A percentile compares a stretch with the other conserved stretches of the same genome.
These are phyloP conservation scores for Ridgeia piscesae DNA, from an alignment of 1,140 invertebrate genomes.

Conservation along the genomic window DNA sequence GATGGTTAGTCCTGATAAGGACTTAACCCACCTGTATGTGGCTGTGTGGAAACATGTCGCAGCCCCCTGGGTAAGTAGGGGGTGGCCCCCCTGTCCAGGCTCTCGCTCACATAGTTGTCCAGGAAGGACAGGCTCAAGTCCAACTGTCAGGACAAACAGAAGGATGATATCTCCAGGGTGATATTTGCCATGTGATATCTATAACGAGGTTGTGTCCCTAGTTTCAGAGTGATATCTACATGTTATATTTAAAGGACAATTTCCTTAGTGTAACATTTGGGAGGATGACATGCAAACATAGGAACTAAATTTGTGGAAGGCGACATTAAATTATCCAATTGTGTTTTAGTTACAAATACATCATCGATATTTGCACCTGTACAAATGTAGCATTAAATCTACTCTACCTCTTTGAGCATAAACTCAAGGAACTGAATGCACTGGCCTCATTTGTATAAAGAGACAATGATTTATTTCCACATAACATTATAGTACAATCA, in stretches of 20 bases:
- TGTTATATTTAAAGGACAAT: too few species aligned
- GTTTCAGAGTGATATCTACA: too few species aligned
- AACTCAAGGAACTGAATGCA: too few species aligned
- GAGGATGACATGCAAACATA: not conserved
- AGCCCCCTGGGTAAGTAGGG: conserved; percentile 21
- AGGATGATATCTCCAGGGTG: not conserved
- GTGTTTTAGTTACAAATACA: not conserved
- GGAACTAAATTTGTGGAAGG: not conserved
- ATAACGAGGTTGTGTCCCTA: too few species aligned
- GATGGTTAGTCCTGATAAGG: not conserved
- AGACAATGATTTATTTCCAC: too few species aligned
- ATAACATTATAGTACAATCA: too few species aligned
- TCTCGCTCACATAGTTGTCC: conserved; percentile 30
- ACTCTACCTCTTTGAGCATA: too few species aligned
- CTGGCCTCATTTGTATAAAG: too few species aligned
- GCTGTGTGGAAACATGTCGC: not conserved
- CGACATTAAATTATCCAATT: not conserved
- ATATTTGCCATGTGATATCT: not conserved
- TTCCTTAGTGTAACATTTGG: not conserved
- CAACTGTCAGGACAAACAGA: conserved; percentile 20
- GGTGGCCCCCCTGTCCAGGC: conserved; percentile 24
- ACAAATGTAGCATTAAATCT: not conserved
- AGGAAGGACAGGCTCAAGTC: conserved; percentile 29
- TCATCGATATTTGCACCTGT: not conserved
- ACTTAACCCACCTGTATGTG: not conserved